phyloP scores from a whole-genome alignment of 2,113 vertebrate species.

The Mesitornis unicolor region DNA sequence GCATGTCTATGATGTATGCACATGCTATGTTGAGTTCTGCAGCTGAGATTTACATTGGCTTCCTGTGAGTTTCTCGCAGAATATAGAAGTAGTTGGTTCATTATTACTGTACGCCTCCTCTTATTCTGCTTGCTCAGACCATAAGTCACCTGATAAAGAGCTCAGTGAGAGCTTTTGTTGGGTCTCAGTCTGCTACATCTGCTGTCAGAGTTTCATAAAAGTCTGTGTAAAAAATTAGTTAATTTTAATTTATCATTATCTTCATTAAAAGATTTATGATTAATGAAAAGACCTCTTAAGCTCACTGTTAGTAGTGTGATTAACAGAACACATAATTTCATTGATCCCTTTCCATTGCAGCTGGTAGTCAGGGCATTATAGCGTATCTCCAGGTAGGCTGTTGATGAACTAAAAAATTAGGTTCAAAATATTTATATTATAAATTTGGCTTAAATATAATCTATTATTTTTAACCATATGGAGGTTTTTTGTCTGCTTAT shows the following conservation, averaged over 20 bases:
- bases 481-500: neutral
- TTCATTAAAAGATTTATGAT: conserved; percentile 29
- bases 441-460: neutral
- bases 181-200: conserved; percentile 6
- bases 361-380: neutral
- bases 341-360: neutral
- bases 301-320: neutral
- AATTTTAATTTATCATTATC: neutral
- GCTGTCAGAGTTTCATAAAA: conserved; percentile 14
- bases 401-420: neutral
- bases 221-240: neutral
- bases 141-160: neutral
- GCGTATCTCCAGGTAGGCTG: neutral
- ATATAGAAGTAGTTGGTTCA: neutral
- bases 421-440: neutral
- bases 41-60: conserved; percentile 32
- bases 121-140: neutral
- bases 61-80: conserved; percentile 16
- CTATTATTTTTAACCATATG: neutral
- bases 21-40: neutral
- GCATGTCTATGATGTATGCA: neutral
- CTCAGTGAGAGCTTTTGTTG: neutral
- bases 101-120: neutral
- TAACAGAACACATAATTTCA: neutral
- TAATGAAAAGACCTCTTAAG: neutral